Conservation (phyloP, 30 jellyfish, hydroid and myxozoan genomes). For the Chironex yamaguchii region DNA sequence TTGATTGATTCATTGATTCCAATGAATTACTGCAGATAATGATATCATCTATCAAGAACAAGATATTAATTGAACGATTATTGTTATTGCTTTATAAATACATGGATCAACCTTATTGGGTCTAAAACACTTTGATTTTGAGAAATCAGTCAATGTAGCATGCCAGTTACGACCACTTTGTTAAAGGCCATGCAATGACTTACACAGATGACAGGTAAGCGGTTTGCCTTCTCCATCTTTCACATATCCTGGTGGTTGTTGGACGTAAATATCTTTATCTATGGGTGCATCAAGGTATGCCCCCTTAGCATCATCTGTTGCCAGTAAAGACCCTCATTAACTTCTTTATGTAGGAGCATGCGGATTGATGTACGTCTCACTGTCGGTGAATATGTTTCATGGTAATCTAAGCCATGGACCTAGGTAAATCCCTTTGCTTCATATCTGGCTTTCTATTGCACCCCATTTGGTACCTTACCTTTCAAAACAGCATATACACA, state of each 20-base stretch:
- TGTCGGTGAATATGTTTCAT: slow-evolving; percentile 70
- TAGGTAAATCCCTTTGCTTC: slow-evolving; percentile 56
- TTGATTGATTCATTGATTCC: background rate
- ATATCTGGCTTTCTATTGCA: slow-evolving; percentile 34
- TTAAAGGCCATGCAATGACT: slow-evolving; percentile 71
- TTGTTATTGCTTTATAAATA: background rate
- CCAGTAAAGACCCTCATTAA: background rate
- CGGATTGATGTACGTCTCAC: slow-evolving; percentile 74
- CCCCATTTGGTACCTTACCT: slow-evolving; percentile 1
- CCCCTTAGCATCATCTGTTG: slow-evolving; percentile 69
- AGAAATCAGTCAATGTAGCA: background rate
- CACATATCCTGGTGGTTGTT: slow-evolving; percentile 69
- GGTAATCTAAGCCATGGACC: slow-evolving; percentile 31
- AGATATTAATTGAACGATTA: background rate
- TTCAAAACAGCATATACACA: slow-evolving; percentile 28
- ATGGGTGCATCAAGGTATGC: slow-evolving; percentile 78
- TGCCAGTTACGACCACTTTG: slow-evolving; percentile 90
- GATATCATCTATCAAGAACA: slow-evolving; percentile 60
- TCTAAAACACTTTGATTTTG: background rate
- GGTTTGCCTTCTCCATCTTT: background rate
- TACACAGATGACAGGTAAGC: slow-evolving; percentile 68
- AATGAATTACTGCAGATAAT: slow-evolving; percentile 6
- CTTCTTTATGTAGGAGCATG: slow-evolving; percentile 49
- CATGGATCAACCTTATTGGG: slow-evolving; percentile 77
- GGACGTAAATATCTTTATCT: slow-evolving; percentile 32